phyloP scores from a whole-genome alignment of 2,113 vertebrate genomes.

The Lucifuga dentata region DNA sequence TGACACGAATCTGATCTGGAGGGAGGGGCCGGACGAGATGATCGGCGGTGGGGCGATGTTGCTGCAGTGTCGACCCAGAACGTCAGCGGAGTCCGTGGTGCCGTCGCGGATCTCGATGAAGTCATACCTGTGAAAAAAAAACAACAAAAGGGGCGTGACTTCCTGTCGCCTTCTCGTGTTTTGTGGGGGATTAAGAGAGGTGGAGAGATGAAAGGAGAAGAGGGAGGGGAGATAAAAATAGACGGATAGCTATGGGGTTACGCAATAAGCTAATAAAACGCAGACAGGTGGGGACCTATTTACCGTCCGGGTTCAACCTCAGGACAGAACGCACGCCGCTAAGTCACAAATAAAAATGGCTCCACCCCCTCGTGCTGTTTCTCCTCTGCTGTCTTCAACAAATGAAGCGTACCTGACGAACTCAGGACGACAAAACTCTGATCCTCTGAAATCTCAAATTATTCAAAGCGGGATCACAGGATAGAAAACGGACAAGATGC shows the following conservation, averaged over 20 bases:
- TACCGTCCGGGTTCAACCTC: constrained; percentile 38
- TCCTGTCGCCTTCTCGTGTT: not conserved
- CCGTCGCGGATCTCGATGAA: constrained; percentile 98
- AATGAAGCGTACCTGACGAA: constrained; percentile 24
- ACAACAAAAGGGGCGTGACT: not conserved
- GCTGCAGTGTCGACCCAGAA: constrained; percentile 96
- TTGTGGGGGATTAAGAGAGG: constrained; percentile 14
- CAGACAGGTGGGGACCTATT: constrained; percentile 60
- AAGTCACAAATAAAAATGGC: constrained; percentile 39
- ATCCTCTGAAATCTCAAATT: constrained; percentile 33
- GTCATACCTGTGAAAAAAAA: constrained; percentile 87
- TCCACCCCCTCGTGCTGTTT: constrained; percentile 15
- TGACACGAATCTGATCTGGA: constrained; percentile 94
- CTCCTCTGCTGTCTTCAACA: constrained; percentile 49
- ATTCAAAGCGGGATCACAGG: constrained; percentile 18
- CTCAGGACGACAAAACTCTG: constrained; percentile 19
- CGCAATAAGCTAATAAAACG: constrained; percentile 63
- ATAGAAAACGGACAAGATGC: not conserved
- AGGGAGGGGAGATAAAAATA: constrained; percentile 23
- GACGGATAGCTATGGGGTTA: constrained; percentile 36
- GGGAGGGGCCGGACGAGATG: constrained; percentile 91
- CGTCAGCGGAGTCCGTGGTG: constrained; percentile 87
- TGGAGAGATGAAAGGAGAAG: constrained; percentile 28
- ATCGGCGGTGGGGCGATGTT: constrained; percentile 97
- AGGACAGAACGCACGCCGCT: constrained; percentile 34